Percentiles rank a stretch among this genome's conserved stretches.
Conservation (phyloP, 1,140 invertebrate genomes). For the Drosophila eugracilis region DNA sequence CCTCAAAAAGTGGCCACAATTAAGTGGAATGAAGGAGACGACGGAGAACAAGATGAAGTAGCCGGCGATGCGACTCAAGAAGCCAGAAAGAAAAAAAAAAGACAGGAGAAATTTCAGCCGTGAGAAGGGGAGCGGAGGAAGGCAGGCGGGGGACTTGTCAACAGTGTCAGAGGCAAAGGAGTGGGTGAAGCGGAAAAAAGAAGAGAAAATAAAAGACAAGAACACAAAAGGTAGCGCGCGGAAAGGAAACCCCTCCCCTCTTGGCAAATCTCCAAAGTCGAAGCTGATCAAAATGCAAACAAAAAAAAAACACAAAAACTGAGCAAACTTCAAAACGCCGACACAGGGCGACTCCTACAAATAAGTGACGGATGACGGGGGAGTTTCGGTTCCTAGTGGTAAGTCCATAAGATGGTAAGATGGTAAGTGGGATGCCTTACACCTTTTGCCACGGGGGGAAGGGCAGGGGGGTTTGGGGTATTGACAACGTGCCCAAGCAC, state of each 20-base stretch:
- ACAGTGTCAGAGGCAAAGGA: conserved; percentile 19
- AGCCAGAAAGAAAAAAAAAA: conserved; percentile 1
- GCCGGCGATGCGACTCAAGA: conserved; percentile 29
- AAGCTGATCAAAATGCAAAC: conserved; percentile 52
- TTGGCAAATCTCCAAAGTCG: conserved; percentile 12
- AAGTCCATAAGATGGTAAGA: neutral
- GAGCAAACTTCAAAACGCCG: conserved; percentile 62
- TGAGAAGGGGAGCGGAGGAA: no score
- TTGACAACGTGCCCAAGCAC: conserved; percentile 60
- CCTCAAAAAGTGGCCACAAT: conserved; percentile 38
- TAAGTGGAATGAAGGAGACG: conserved; percentile 34
- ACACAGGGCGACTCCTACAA: conserved; percentile 30
- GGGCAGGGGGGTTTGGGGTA: neutral
- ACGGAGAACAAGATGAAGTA: conserved; percentile 33
- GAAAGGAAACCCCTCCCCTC: conserved; percentile 4
- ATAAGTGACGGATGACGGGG: neutral
- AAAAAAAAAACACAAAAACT: conserved; percentile 40
- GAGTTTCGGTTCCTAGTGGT: conserved; percentile 1
- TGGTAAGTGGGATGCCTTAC: neutral
- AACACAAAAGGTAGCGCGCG: conserved; percentile 9
- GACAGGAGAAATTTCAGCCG: conserved; percentile 5
- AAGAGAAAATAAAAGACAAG: no score
- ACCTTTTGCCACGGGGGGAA: no score
- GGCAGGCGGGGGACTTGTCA: no score
- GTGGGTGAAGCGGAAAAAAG: no score